Base-by-base conservation (phyloP, 1,140 invertebrate genomes). In the Pissodes strobi region DNA sequence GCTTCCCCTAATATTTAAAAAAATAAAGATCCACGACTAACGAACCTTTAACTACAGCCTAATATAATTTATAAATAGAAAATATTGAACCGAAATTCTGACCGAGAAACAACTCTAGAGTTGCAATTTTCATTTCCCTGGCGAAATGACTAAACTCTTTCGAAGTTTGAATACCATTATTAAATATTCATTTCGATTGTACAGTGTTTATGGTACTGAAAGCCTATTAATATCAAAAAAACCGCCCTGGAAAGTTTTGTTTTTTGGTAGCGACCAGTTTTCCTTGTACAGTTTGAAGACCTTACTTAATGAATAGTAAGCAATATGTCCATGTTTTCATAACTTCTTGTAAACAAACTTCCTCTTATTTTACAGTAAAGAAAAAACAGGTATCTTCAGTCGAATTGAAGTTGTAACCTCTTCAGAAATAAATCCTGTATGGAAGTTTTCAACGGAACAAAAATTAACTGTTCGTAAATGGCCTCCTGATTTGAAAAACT, bases 251-350 rank as follows among this genome's bases (percentile, higher is more conserved):
- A 84, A 78, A 38, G 73, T 88, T 17, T 73, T 89, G 59, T 90
- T 89, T 77, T 89, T 88, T 74, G 88, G 88, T 2, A 85, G 84
- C 9, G 87, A 89, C 72, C 75, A 82, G 30, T 90, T 89, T 80
- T 84, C 87, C 0, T 56, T 88, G n/a, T 76, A 81, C 39, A 88
- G 85, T 72, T 78, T 90, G 25, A 79, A 82, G 72, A 66, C 68
- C 18, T 72, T 88, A 6, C 55, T 81, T 63, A 58, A 75, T 9
- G 73, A 80, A 68, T 78, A 77, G 84, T 85, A 79, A 80, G 80
- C 80, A 62, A 34, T n/a, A 51, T n/a, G n/a, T n/a, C n/a, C n/a
- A n/a, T n/a, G n/a, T n/a, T n/a, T n/a, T n/a, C n/a, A n/a, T n/a
- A n/a, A n/a, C n/a, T n/a, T n/a, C n/a, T n/a, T n/a, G n/a, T n/a